Evolutionary conservation across 2,888 invertebrate genomes (phyloP).

Genomic region (Arge pagana): DNA sequence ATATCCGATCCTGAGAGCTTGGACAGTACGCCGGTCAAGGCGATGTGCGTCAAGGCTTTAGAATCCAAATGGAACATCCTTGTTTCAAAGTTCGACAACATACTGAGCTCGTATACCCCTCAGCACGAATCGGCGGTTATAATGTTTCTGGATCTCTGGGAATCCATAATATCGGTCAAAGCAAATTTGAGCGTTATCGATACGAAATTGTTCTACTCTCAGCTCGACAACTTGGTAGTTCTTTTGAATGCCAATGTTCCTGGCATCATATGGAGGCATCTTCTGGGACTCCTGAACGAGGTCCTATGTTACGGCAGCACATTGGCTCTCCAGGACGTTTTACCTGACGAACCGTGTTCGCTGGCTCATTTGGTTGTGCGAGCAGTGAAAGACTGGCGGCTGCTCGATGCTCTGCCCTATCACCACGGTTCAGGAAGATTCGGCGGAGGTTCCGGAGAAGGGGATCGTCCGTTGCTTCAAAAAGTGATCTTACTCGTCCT

Average conservation of each 20-base stretch:
- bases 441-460: constrained; percentile 60
- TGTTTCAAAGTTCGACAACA: constrained; percentile 63
- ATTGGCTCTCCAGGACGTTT: constrained; percentile 81
- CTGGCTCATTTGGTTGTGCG: constrained; percentile 84
- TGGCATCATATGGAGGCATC: constrained; percentile 81
- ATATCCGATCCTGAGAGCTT: constrained; percentile 81
- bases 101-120: constrained; percentile 58
- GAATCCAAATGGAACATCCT: constrained; percentile 85
- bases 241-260: constrained; percentile 73
- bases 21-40: constrained; percentile 85
- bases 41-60: constrained; percentile 81
- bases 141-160: constrained; percentile 86
- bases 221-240: constrained; percentile 79
- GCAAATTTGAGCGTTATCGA: constrained; percentile 88
- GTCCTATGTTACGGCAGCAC: constrained; percentile 91
- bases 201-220: constrained; percentile 86
- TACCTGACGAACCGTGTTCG: constrained; percentile 87
- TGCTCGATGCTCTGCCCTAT: constrained; percentile 65
- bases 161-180: constrained; percentile 87
- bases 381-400: constrained; percentile 82
- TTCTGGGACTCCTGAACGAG: constrained; percentile 85
- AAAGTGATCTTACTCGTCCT: constrained; percentile 85
- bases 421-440: constrained; percentile 60
- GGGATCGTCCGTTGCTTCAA: constrained; percentile 71
- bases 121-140: constrained; percentile 63